Conservation (phyloP, 2,113 vertebrate genomes). For the Trogon surrucura region DNA sequence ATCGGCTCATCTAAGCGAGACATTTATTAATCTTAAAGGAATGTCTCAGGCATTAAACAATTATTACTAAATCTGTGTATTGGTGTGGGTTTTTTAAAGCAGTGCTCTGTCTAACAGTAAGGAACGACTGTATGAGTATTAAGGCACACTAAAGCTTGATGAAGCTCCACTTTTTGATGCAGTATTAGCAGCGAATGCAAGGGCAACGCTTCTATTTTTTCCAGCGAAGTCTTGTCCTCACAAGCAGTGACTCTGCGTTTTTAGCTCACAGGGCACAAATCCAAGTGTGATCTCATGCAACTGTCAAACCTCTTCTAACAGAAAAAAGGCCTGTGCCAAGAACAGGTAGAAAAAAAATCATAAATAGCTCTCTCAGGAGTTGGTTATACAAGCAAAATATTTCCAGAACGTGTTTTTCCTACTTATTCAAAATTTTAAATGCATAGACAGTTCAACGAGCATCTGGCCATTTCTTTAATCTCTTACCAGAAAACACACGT, state of each 20-base stretch:
- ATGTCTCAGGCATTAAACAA: not conserved
- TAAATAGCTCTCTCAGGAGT: conserved; percentile 7
- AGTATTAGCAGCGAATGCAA: conserved; percentile 32
- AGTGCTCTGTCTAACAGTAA: not conserved
- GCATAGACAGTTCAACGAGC: not conserved
- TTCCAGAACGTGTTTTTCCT: not conserved
- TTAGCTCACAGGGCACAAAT: conserved; percentile 29
- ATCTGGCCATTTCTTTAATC: not conserved
- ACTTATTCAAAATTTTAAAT: not conserved
- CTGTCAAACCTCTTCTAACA: conserved; percentile 57
- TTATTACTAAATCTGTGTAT: not conserved
- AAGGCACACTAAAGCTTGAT: not conserved
- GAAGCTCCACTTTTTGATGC: not conserved
- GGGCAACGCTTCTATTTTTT: conserved; percentile 51
- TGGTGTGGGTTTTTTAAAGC: not conserved
- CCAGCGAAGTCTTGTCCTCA: conserved; percentile 31
- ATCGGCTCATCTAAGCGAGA: not conserved
- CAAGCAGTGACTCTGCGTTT: conserved; percentile 71
- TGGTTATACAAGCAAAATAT: not conserved
- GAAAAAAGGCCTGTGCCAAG: conserved; percentile 28
- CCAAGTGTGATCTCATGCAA: conserved; percentile 70
- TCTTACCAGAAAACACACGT: not conserved
- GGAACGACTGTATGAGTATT: not conserved
- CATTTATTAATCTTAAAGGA: conserved; percentile 13
- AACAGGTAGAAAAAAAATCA: conserved; percentile 29